Conservation (phyloP, 2,113 vertebrate genomes). For the Scartelaos histophorus region DNA sequence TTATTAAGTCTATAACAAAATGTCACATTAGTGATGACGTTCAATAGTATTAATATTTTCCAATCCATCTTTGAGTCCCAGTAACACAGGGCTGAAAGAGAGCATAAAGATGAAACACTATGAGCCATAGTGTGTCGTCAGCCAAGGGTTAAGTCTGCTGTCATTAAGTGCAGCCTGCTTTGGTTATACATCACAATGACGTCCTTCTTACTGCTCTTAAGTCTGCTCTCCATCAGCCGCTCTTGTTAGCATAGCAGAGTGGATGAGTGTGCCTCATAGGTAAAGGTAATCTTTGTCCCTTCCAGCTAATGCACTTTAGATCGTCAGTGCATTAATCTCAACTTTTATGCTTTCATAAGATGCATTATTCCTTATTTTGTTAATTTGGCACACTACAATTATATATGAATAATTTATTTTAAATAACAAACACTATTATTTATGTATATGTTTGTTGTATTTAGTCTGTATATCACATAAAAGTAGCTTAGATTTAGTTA, state of each 20-base stretch:
- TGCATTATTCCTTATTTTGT: conserved; percentile 19
- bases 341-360: conserved; percentile 42
- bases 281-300: conserved; percentile 52
- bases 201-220: conserved; percentile 39
- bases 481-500: too few relatives aligned
- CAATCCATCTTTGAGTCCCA: not conserved
- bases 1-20: not conserved
- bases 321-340: conserved; percentile 60
- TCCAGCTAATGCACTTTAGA: conserved; percentile 49
- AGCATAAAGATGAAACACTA: conserved; percentile 40
- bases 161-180: conserved; percentile 32
- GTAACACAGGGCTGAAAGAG: conserved; percentile 26
- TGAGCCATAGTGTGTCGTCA: conserved; percentile 55
- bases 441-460: too few relatives aligned
- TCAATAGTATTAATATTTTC: not conserved
- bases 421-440: too few relatives aligned
- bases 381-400: conserved; percentile 28
- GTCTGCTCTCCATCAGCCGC: conserved; percentile 55
- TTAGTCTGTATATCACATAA: too few relatives aligned
- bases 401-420: too few relatives aligned
- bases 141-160: conserved; percentile 58
- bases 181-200: conserved; percentile 16
- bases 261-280: conserved; percentile 55
- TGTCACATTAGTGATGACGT: not conserved
- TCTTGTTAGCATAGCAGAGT: conserved; percentile 65